Evolutionary conservation across 1,140 invertebrate genomes (phyloP).

Genomic region (Pentalonia nigronervosa): DNA sequence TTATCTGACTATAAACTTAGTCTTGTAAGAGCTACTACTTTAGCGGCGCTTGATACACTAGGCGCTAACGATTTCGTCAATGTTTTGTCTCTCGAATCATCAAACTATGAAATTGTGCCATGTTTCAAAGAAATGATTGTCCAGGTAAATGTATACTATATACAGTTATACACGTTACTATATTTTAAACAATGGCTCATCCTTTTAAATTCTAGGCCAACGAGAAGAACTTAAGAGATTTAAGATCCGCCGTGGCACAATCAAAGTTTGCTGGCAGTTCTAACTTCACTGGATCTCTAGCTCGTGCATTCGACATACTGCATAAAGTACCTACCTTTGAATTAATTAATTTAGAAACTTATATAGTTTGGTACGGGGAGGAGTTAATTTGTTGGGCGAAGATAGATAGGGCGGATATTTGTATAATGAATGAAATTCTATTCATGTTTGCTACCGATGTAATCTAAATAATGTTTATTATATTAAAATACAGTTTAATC

Average conservation of each 20-base stretch:
- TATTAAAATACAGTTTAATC: constrained; percentile 73
- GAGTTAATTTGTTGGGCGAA: background rate
- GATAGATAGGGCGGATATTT: constrained; percentile 5
- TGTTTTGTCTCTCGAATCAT: constrained; percentile 83
- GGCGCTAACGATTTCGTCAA: constrained; percentile 97
- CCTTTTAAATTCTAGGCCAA: constrained; percentile 72
- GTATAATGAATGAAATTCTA: background rate
- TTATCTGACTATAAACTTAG: constrained; percentile 85
- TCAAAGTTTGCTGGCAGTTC: constrained; percentile 78
- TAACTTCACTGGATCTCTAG: constrained; percentile 92
- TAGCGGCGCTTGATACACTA: constrained; percentile 90
- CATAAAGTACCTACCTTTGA: constrained; percentile 77
- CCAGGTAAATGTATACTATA: constrained; percentile 67
- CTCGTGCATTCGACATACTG: constrained; percentile 89
- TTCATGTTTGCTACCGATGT: background rate
- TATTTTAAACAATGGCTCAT: background rate
- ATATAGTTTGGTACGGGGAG: constrained; percentile 15
- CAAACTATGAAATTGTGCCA: constrained; percentile 77
- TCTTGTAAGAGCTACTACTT: constrained; percentile 84
- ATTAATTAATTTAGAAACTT: constrained; percentile 51
- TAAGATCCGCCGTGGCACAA: constrained; percentile 78
- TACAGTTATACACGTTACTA: background rate
- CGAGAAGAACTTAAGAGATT: constrained; percentile 82
- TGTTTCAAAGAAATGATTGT: constrained; percentile 90
- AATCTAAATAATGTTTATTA: background rate